Evolutionary conservation across 2,113 vertebrate genomes (phyloP).

Genomic region (Todiramphus saurophagus): DNA sequence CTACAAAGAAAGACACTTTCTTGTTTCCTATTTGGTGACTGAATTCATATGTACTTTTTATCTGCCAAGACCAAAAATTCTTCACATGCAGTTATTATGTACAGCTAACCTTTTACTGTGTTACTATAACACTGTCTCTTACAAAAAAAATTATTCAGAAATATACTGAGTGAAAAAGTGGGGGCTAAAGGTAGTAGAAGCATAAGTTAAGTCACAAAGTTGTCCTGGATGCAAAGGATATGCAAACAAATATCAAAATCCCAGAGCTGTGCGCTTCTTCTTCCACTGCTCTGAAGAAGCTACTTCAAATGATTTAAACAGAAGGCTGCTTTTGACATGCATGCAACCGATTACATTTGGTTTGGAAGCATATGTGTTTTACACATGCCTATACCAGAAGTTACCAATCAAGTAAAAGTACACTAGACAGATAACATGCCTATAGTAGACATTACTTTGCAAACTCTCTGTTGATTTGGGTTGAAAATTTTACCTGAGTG

Average conservation of each 20-base stretch:
- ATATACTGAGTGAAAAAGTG: background rate
- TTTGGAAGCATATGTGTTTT: background rate
- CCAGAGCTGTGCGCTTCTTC: background rate
- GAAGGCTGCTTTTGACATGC: background rate
- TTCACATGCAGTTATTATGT: background rate
- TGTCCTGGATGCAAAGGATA: background rate
- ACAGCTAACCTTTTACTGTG: background rate
- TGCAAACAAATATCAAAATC: background rate
- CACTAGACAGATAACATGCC: background rate
- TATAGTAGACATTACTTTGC: background rate
- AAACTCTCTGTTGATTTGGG: background rate
- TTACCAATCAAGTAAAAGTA: background rate
- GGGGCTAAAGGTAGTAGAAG: background rate
- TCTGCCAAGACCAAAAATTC: background rate
- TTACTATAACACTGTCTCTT: background rate
- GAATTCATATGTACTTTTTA: background rate
- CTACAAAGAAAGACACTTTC: background rate
- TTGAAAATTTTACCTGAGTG: background rate
- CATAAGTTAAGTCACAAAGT: background rate
- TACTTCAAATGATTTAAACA: background rate
- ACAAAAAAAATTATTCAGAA: background rate
- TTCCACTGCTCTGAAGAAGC: background rate
- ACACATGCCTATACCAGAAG: background rate
- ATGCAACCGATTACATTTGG: background rate
- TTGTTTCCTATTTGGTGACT: background rate